A percentile compares a stretch with the other conserved stretches of the same genome.
Evolutionary conservation across 1,140 invertebrate species (phyloP).

Genomic region (Heliconius eleuchia): DNA sequence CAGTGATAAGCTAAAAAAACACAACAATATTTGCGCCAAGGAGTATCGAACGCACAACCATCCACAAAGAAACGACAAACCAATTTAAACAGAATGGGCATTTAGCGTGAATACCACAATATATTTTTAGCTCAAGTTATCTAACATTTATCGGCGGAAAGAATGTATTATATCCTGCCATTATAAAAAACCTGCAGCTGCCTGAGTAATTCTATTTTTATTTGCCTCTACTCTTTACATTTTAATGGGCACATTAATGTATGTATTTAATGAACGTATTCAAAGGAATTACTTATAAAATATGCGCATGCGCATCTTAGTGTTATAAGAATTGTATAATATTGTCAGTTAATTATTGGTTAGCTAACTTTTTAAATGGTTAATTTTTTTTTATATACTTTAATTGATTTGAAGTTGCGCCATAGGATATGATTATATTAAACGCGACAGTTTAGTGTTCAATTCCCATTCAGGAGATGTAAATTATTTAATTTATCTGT

Average conservation of each 20-base stretch:
- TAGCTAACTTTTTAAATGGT: no score
- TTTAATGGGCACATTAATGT: conserved; percentile 4
- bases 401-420: no score
- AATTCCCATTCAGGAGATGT: no score
- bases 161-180: conserved; percentile 17
- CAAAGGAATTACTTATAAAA: not conserved
- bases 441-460: no score
- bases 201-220: conserved; percentile 5
- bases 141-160: conserved; percentile 8
- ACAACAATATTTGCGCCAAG: not conserved
- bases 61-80: not conserved
- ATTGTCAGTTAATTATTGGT: not conserved
- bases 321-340: not conserved
- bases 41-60: not conserved
- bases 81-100: not conserved
- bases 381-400: no score
- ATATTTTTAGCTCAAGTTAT: conserved; percentile 13
- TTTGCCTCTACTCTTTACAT: not conserved
- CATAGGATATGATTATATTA: no score
- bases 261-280: not conserved
- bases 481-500: no score
- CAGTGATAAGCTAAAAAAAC: not conserved
- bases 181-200: conserved; percentile 19
- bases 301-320: conserved; percentile 1
- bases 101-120: not conserved